Evolutionary conservation across 2,888 invertebrate species (phyloP).

Genomic region (Sminthurinus aureus): DNA sequence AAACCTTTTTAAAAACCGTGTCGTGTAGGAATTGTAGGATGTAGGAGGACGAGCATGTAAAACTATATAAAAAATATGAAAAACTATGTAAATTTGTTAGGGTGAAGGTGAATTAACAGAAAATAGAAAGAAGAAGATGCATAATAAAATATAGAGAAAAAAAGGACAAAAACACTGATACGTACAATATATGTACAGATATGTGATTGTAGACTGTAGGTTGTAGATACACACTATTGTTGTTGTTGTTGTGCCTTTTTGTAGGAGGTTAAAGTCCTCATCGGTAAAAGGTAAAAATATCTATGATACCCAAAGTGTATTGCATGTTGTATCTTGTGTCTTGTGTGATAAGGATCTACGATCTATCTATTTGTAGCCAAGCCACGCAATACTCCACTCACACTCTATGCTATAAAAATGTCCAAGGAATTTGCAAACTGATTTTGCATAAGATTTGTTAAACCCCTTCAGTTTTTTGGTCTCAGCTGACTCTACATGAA

Average conservation of each 20-base stretch:
- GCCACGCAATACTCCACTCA: too few species aligned
- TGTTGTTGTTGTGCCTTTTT: not conserved
- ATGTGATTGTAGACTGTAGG: not conserved
- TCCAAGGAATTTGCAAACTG: too few species aligned
- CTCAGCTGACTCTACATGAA: too few species aligned
- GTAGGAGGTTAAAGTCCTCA: slow-evolving; percentile 14
- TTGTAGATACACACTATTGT: not conserved
- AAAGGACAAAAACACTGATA: too few species aligned
- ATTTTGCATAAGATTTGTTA: too few species aligned
- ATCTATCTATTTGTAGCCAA: too few species aligned
- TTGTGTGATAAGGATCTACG: too few species aligned
- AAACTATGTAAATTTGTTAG: not conserved
- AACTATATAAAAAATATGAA: not conserved
- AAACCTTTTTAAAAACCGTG: not conserved
- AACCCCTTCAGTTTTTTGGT: too few species aligned
- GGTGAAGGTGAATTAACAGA: not conserved
- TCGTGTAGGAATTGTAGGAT: not conserved
- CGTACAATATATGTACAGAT: too few species aligned
- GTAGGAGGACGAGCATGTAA: not conserved
- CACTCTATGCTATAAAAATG: too few species aligned
- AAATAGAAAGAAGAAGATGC: not conserved
- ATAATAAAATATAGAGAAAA: too few species aligned
- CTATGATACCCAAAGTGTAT: not conserved
- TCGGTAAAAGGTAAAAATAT: not conserved
- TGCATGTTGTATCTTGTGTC: too few species aligned